These are phyloP conservation scores for Antheraea assamensis DNA, from an alignment of 2,888 invertebrate genomes.

Conservation along the genomic window DNA sequence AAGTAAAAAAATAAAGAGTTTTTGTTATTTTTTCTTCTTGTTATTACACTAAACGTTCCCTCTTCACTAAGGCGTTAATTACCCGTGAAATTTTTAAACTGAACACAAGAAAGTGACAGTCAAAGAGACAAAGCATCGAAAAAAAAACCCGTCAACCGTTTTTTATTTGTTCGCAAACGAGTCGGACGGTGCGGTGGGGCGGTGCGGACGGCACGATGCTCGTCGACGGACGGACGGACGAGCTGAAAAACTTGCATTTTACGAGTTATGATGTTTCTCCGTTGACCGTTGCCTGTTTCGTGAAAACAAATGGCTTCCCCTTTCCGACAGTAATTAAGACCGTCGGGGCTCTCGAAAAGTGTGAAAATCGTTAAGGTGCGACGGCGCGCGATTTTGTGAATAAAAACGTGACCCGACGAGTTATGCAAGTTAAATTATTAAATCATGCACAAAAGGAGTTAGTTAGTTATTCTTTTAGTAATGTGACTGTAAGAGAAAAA, in stretches of 20 bases:
- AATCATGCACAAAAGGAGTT: too few relatives aligned
- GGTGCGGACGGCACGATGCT: neutral
- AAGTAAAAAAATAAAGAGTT: neutral
- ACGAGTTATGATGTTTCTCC: constrained; percentile 5
- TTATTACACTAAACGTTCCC: neutral
- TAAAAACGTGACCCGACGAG: neutral
- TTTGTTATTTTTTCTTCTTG: neutral
- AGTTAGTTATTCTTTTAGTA: too few relatives aligned
- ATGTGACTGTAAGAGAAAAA: too few relatives aligned
- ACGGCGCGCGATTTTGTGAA: neutral
- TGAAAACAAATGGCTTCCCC: constrained; percentile 2
- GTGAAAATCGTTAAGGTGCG: constrained; percentile 30
- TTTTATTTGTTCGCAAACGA: constrained; percentile 6
- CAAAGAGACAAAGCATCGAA: constrained; percentile 6
- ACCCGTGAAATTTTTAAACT: constrained; percentile 18
- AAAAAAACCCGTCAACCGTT: neutral
- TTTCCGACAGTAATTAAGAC: constrained; percentile 13
- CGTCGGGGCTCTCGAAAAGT: constrained; percentile 40
- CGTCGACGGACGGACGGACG: neutral
- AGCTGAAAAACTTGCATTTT: constrained; percentile 1
- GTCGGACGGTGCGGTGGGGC: neutral
- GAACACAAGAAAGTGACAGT: constrained; percentile 4
- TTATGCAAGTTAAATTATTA: neutral
- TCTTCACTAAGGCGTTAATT: constrained; percentile 9
- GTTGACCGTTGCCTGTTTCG: constrained; percentile 9